Evolutionary conservation across 1,140 invertebrate genomes (phyloP).

Genomic region (Drosophila paulistorum): DNA sequence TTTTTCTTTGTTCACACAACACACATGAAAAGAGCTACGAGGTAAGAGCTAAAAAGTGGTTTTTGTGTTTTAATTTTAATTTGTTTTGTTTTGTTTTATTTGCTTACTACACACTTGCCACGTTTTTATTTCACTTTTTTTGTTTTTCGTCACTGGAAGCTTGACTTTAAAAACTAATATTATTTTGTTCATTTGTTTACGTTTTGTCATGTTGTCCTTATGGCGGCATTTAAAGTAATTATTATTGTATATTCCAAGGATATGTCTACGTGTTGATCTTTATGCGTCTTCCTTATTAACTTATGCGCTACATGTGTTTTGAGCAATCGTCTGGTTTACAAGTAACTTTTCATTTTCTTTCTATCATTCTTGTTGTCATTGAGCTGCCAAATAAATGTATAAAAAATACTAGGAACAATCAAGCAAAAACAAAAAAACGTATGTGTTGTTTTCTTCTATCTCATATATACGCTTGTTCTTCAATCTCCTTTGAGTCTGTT

Average conservation of each 20-base stretch:
- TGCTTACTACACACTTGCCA: constrained; percentile 74
- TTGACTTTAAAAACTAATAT: constrained; percentile 74
- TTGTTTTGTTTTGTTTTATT: constrained; percentile 50
- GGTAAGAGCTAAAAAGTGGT: constrained; percentile 70
- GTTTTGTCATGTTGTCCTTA: constrained; percentile 42
- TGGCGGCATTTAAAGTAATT: constrained; percentile 78
- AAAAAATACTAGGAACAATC: constrained; percentile 62
- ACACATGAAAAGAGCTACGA: constrained; percentile 75
- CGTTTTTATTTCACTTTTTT: constrained; percentile 53
- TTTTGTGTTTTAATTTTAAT: constrained; percentile 53
- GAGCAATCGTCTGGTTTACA: constrained; percentile 68
- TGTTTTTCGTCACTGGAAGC: constrained; percentile 76
- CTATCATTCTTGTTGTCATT: constrained; percentile 17
- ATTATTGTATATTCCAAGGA: constrained; percentile 82
- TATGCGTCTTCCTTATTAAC: constrained; percentile 43
- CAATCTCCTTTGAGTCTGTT: background rate
- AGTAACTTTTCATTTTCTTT: constrained; percentile 29
- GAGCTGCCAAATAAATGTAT: constrained; percentile 53
- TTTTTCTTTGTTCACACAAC: constrained; percentile 63
- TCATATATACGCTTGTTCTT: background rate
- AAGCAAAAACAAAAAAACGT: constrained; percentile 55
- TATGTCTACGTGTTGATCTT: constrained; percentile 82
- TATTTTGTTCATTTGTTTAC: constrained; percentile 27
- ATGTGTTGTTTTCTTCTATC: background rate
- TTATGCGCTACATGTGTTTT: constrained; percentile 66